phyloP scores from a whole-genome alignment of 2,113 vertebrate species.

The Aspidoscelis tigris region DNA sequence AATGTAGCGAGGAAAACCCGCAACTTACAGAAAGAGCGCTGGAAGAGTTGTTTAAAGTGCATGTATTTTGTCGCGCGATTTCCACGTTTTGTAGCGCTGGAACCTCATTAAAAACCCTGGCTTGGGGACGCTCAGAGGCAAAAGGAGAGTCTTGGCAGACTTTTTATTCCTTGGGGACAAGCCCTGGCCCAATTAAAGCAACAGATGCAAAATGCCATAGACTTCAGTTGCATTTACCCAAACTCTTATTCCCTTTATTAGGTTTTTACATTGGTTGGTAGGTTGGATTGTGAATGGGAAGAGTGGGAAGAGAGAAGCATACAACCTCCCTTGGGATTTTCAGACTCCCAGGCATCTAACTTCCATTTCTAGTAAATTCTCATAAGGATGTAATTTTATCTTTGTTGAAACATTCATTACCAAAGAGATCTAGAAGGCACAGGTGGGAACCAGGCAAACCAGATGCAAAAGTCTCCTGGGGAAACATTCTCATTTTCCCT shows the following conservation, averaged over 20 bases:
- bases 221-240: neutral
- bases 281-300: neutral
- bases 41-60: no score
- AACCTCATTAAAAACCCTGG: no score
- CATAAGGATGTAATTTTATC: slow-evolving; percentile 7
- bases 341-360: neutral
- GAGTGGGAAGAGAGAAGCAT: no score
- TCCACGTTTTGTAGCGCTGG: no score
- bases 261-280: neutral
- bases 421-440: neutral
- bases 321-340: neutral
- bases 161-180: no score
- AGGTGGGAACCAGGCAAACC: neutral
- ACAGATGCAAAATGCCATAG: neutral
- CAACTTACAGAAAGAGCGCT: no score
- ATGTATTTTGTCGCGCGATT: no score
- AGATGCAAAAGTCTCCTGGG: neutral
- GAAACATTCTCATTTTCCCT: neutral
- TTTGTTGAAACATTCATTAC: neutral
- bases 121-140: no score
- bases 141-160: no score
- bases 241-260: neutral
- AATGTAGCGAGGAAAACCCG: no score
- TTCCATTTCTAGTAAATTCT: neutral
- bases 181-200: neutral